Conservation (phyloP, 2,113 vertebrate species). For the Apus apus region DNA sequence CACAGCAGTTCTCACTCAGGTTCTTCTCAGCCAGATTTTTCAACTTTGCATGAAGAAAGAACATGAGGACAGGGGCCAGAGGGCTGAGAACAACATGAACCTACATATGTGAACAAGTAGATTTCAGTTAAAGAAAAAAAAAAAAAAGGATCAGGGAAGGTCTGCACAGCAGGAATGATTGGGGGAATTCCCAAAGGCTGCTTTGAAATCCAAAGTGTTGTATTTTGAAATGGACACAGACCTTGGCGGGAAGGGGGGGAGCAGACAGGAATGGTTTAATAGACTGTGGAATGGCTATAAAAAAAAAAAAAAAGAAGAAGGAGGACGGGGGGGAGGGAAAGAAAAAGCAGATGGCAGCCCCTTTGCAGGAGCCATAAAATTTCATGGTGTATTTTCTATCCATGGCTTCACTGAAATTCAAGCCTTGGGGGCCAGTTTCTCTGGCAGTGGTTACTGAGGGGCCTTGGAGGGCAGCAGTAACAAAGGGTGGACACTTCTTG, state of each 20-base stretch:
- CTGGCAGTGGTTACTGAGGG: conserved; percentile 51
- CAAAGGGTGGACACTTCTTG: conserved; percentile 45
- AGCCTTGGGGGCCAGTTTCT: conserved; percentile 77
- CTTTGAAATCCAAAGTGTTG: conserved; percentile 23
- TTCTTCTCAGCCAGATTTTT: background rate
- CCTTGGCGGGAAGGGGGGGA: conserved; percentile 42
- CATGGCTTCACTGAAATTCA: conserved; percentile 87
- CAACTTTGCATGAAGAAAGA: background rate
- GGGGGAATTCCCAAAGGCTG: conserved; percentile 11
- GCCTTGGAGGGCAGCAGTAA: conserved; percentile 26
- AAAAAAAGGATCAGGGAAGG: background rate
- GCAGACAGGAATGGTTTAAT: conserved; percentile 67
- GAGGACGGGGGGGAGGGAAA: background rate
- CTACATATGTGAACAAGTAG: background rate
- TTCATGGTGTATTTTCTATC: conserved; percentile 94
- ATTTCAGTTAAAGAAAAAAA: background rate
- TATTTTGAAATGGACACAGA: conserved; percentile 44
- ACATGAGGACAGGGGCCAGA: background rate
- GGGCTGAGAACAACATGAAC: background rate
- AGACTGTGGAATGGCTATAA: conserved; percentile 59
- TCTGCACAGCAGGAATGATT: background rate
- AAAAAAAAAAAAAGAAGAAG: background rate
- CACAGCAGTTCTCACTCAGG: background rate
- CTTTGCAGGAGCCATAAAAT: conserved; percentile 87
- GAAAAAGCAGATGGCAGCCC: conserved; percentile 84